Base-by-base conservation (phyloP, 2,888 invertebrate genomes). In the Metopia argyrocephala region DNA sequence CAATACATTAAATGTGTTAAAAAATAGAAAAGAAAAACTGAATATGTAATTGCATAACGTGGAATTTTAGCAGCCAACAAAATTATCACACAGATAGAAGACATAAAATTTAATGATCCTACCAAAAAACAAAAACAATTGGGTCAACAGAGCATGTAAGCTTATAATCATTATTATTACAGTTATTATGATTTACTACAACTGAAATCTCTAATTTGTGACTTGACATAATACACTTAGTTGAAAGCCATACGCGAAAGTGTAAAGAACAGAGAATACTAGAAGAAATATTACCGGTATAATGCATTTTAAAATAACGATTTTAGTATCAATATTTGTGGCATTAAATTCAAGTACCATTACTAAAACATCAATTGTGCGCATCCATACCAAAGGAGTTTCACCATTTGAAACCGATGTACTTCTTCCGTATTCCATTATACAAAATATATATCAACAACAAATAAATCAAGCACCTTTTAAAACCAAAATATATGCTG, bases 341-440 rank as follows among this genome's bases (percentile, higher is more conserved):
- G 45, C 6, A 15, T 21, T 23, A 3, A 15, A 5, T 31, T 27
- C 61, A 0, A 9, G 46, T 21, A 5, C 28, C 3, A 2, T 1
- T 15, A 25, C 50, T 18, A 45, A 61, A 27, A 12, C 52, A 5
- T 46, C 62, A 25, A 46, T 76, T 27, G 62, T 76, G 48, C 68
- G 68, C 5, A 69, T 76, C 46, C 48, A 62, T 31, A 50, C 68
- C 1, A 20, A 46, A 50, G 79, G 79, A 21, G 31, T 74, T 28
- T 28, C 50, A 18, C 79, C 79, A 0, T 74, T 61, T 23, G 70
- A 75, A 20, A 18, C 68, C 4, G 81, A 78, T 28, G 9, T 82
- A 7, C 25, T 78, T 9, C 54, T 82, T 2, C 81, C 81, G 3
- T 82, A 65, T 56, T 65, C 75, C 1, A 61, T 82, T 38, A 52